A percentile compares a stretch with the other conserved stretches of the same genome.
These are phyloP conservation scores for Lithobates pipiens DNA, from an alignment of 2,797 vertebrate genomes.

Conservation along the genomic window DNA sequence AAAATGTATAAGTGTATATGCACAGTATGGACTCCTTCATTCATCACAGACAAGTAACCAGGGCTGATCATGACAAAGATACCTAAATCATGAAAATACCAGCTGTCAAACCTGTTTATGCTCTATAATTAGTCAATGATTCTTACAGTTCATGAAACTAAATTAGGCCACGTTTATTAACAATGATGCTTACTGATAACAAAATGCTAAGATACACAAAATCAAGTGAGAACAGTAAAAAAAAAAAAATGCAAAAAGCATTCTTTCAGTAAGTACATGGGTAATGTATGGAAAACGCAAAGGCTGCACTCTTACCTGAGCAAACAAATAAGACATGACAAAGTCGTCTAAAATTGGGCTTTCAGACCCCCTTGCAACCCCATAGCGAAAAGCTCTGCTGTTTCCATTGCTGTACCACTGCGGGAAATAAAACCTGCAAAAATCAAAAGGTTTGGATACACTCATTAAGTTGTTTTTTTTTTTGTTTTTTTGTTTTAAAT, in stretches of 20 bases:
- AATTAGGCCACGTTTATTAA: slow-evolving; percentile 25
- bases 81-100: slow-evolving; percentile 27
- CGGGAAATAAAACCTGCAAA: slow-evolving; percentile 89
- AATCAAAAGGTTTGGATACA: slow-evolving; percentile 12
- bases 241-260: neutral
- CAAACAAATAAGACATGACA: slow-evolving; percentile 91
- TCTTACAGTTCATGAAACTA: slow-evolving; percentile 26
- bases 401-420: slow-evolving; percentile 88
- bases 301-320: slow-evolving; percentile 81
- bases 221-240: neutral
- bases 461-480: too few relatives aligned
- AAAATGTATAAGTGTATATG: neutral
- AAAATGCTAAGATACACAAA: slow-evolving; percentile 12
- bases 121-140: slow-evolving; percentile 31
- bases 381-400: slow-evolving; percentile 85
- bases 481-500: too few relatives aligned
- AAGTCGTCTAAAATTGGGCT: slow-evolving; percentile 89
- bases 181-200: slow-evolving; percentile 20
- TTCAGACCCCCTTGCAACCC: slow-evolving; percentile 84
- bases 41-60: slow-evolving; percentile 8
- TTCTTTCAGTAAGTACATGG: neutral
- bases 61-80: slow-evolving; percentile 19
- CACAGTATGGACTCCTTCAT: slow-evolving; percentile 24
- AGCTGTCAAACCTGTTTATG: slow-evolving; percentile 17
- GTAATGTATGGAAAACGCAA: neutral